Percentiles rank a stretch among this genome's conserved stretches.
These are phyloP conservation scores for Hyposoter didymator DNA, from an alignment of 2,888 invertebrate genomes.

Conservation along the genomic window DNA sequence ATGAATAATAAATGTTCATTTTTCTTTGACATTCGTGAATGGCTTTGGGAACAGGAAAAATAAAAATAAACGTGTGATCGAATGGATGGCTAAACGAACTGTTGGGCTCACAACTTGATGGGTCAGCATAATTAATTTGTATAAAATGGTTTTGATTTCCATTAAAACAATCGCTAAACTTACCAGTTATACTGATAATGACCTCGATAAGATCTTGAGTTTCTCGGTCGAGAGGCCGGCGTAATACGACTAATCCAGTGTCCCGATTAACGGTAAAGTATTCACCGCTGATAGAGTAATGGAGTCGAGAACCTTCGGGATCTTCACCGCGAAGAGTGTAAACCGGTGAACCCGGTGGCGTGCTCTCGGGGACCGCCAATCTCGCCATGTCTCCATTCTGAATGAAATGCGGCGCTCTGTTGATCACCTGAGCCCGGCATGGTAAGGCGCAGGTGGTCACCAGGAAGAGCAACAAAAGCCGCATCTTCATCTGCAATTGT, in stretches of 20 bases:
- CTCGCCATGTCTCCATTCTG: constrained; percentile 92
- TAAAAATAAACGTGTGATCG: too few species aligned
- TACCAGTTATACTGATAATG: constrained; percentile 93
- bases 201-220: constrained; percentile 89
- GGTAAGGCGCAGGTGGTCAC: constrained; percentile 73
- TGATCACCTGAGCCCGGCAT: constrained; percentile 86
- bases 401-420: constrained; percentile 91
- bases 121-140: not conserved
- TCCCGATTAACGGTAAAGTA: constrained; percentile 91
- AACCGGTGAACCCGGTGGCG: constrained; percentile 90
- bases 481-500: constrained; percentile 75
- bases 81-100: too few species aligned
- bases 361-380: constrained; percentile 90
- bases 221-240: constrained; percentile 90
- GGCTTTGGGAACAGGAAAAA: too few species aligned
- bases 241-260: constrained; percentile 90
- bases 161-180: constrained; percentile 57
- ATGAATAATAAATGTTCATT: not conserved
- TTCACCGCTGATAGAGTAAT: constrained; percentile 93
- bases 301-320: constrained; percentile 90
- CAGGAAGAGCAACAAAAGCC: constrained; percentile 74
- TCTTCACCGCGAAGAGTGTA: constrained; percentile 91
- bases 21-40: too few species aligned
- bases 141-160: not conserved
- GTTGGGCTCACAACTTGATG: not conserved